A percentile compares a stretch with the other conserved stretches of the same genome.
Conservation (phyloP, 2,113 vertebrate genomes). For the Trematomus loennbergii region DNA sequence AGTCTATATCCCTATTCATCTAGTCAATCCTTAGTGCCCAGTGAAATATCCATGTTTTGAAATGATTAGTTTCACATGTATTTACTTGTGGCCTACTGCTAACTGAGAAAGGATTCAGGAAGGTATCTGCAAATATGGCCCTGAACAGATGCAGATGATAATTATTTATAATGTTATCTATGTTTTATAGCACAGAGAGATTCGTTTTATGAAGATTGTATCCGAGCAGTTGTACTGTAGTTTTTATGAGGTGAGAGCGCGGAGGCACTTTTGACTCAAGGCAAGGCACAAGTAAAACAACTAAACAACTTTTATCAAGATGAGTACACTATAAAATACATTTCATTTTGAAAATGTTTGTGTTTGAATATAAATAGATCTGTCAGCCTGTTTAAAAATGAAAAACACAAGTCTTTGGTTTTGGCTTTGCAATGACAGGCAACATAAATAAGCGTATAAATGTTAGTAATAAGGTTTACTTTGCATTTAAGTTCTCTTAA, state of each 20-base stretch:
- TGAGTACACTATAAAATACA: not conserved
- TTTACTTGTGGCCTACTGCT: not conserved
- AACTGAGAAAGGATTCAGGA: too few relatives aligned
- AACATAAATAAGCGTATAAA: not conserved
- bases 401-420: not conserved
- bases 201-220: not conserved
- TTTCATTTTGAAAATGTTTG: not conserved
- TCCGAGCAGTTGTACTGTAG: constrained; percentile 2
- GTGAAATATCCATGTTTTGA: not conserved
- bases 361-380: not conserved
- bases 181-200: not conserved
- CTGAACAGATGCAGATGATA: constrained; percentile 5
- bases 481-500: not conserved
- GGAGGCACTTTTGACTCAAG: not conserved
- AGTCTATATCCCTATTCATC: not conserved
- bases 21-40: not conserved
- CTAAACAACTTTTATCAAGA: not conserved
- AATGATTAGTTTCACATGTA: not conserved
- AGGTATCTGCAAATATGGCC: not conserved
- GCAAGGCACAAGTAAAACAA: not conserved
- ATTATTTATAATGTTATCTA: constrained; percentile 10
- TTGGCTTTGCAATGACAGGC: not conserved
- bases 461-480: not conserved
- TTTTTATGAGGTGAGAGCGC: not conserved
- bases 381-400: not conserved